Base-by-base conservation (phyloP, 2,888 invertebrate species). In the Coleophora flavipennella region DNA sequence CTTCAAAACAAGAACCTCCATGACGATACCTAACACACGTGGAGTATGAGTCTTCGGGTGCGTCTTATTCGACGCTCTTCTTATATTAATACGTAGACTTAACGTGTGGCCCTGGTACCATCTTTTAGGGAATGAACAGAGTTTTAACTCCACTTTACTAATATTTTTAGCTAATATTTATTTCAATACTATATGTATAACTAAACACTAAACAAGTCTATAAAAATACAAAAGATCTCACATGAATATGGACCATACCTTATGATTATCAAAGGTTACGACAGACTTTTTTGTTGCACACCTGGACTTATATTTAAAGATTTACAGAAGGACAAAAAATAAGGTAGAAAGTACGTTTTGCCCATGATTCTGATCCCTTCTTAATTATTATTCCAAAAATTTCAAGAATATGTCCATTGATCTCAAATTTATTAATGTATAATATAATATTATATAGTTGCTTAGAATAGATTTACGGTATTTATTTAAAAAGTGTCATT, bases 381-480 rank as follows among this genome's bases (percentile, higher is more conserved):
- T 20, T 4, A 20, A 12, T 53, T 45, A 42, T 43, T 42, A 43
- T 45, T 44, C 40, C 39, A 40, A 48, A 49, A 50, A 51, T 59
- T 57, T 53, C 49, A 65, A 65, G 63, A 71, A 70, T 67, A 60
- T 72, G 71, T 69, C 67, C 65, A 75, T 67, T 83, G 83, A 84
- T 84, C 83, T 84, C 83, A 83, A 75, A 75, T 78, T 79, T 79
- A 75, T 79, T 78, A 76, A 78, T 73, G 64, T 76, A 61, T 67
- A 68, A n/a, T n/a, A n/a, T n/a, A n/a, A n/a, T n/a, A n/a, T n/a
- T n/a, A 68, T 71, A 68, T 62, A 62, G 56, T 57, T 55, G 29
- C 29, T 57, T 63, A 68, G 60, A 61, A 59, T 73, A 72, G 67
- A 65, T 67, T 66, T 67, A 67, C 56, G 62, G 67, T 77, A 81